Base-by-base conservation (phyloP, 2,113 vertebrate genomes). In the Alligator sinensis region DNA sequence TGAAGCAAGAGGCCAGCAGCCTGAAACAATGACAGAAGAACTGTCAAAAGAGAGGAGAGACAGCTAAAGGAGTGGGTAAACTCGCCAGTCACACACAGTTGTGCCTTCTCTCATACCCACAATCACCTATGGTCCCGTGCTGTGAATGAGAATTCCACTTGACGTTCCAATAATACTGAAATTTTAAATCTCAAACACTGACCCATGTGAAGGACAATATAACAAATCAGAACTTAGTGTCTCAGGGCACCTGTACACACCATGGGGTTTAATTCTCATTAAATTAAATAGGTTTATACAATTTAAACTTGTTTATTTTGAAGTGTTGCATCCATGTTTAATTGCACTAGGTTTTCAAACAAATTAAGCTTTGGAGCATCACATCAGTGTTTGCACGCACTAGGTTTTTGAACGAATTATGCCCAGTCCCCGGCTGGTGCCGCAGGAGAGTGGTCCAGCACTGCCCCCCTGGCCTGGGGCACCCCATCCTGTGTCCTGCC, bases 11-110 rank as follows among this genome's bases (percentile, higher is more conserved):
- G 57, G 34, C 85, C 54, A 77, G 28, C 22, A 83, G 77, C 11
- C 68, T 6, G 7, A 28, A 60, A 68, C 15, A 30, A 30, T 47
- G 9, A 47, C 47, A 47, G 47, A 47, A 47, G 47, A 47, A 47
- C 24, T 21, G 14, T 14, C 70, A 58, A 8, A 21, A 62, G 74
- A 47, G 78, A 28, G 47, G 6, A 58, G 55, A 83, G 47, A 61
- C 38, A 80, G 55, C 59, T 78, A 28, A 60, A 59, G 21, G 28
- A 66, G 5, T 18, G 25, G 16, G 5, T 16, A 27, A 62, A 80
- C 81, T 10, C 6, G 7, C 79, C 57, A 54, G 28, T 83, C 3
- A 28, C 16, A 24, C 2, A 24, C 28, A 1, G 0, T 30, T 47
- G n/a, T 83, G 61, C 78, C 60, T 58, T 58, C 47, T 47, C 47